phyloP scores from a whole-genome alignment of 2,888 invertebrate species.

The Odiellus spinosus region DNA sequence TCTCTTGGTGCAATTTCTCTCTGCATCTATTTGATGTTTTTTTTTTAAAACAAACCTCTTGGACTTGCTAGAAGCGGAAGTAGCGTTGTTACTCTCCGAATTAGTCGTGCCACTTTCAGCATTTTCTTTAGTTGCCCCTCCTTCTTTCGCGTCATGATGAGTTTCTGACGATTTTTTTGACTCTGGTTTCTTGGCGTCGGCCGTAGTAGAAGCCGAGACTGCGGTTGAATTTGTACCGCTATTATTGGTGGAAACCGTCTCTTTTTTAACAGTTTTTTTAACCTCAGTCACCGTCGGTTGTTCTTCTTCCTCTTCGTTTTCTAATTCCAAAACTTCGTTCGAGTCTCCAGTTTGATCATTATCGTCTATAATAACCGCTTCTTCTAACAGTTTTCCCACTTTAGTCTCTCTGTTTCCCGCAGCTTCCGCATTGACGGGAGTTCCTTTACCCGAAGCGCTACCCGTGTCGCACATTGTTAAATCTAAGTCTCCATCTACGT shows the following conservation, averaged over 20 bases:
- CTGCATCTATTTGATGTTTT: no score
- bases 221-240: no score
- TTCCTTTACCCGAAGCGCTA: not conserved
- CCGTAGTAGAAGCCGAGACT: no score
- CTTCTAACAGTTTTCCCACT: slow-evolving; percentile 12
- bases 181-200: no score
- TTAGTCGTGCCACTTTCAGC: slow-evolving; percentile 5
- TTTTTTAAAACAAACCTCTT: slow-evolving; percentile 18
- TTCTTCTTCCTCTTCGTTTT: slow-evolving; percentile 3
- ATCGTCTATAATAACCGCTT: slow-evolving; percentile 1
- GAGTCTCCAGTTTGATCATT: slow-evolving; percentile 3
- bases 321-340: slow-evolving; percentile 2
- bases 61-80: slow-evolving; percentile 10
- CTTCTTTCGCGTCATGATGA: slow-evolving; percentile 22
- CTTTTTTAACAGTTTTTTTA: no score
- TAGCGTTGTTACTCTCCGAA: not conserved
- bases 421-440: slow-evolving; percentile 4
- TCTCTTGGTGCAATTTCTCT: no score
- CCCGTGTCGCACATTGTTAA: not conserved
- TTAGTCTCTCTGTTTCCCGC: slow-evolving; percentile 12
- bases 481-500: slow-evolving; percentile 28
- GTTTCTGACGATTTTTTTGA: not conserved
- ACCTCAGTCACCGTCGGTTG: no score
- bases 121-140: slow-evolving; percentile 21
- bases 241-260: no score